A percentile compares a stretch with the other conserved stretches of the same genome.
Conservation (phyloP, 2,113 vertebrate genomes). For the Talpa occidentalis region DNA sequence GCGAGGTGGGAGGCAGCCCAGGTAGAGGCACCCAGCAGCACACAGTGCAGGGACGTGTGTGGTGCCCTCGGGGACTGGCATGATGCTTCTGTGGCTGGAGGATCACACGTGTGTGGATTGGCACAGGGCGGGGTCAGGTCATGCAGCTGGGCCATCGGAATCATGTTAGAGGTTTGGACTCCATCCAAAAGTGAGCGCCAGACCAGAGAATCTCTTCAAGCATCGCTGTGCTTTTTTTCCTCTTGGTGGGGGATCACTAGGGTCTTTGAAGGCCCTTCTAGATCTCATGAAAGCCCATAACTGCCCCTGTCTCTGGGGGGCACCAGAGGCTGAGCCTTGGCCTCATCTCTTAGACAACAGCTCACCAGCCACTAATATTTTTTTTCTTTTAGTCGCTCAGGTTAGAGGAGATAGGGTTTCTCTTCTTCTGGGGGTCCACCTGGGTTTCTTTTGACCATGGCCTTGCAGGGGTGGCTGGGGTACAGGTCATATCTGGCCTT, state of each 20-base stretch:
- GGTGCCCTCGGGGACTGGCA: too few relatives aligned
- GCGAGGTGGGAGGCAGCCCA: not conserved
- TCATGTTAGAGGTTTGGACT: not conserved
- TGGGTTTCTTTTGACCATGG: not conserved
- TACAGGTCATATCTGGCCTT: not conserved
- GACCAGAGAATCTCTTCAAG: not conserved
- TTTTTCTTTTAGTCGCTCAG: not conserved
- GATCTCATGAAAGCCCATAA: not conserved
- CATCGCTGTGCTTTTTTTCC: not conserved
- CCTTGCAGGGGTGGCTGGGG: too few relatives aligned
- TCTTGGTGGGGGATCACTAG: not conserved
- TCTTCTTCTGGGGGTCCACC: accelerated
- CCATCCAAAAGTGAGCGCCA: not conserved
- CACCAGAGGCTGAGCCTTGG: not conserved
- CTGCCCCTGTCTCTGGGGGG: not conserved
- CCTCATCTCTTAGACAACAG: not conserved
- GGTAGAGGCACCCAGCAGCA: not conserved
- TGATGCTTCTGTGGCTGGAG: too few relatives aligned
- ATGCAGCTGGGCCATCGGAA: not conserved
- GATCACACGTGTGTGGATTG: not conserved
- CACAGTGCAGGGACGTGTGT: not conserved
- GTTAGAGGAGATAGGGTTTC: not conserved
- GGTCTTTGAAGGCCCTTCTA: too few relatives aligned
- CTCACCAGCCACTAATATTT: too few relatives aligned
- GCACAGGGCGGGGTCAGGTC: too few relatives aligned